Evolutionary conservation across 2,113 vertebrate species (phyloP), one percentile per base, ranked within the genome.

Genomic region (Mystacornis crossleyi): DNA sequence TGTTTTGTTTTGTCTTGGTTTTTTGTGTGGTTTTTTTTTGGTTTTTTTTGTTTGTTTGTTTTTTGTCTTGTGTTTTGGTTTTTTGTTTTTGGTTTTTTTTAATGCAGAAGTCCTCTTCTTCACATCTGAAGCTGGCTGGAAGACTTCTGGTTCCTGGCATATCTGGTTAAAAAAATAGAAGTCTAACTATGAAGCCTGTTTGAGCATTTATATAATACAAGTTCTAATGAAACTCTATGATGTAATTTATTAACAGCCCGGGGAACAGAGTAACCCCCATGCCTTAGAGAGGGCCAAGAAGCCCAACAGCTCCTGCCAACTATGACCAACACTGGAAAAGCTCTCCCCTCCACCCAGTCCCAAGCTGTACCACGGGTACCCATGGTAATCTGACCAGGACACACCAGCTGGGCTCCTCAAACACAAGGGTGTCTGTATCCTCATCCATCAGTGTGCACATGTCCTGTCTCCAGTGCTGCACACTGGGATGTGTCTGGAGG

Each of bases 261-360:
- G 34, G 50, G 12, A 84, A 21, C 7, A 42, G 23, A 83, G 43
- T 15, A 86, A 20, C 1, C 5, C 12, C 4, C 2, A 2, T 31
- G 12, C 19, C 25, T 54, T 4, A 45, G 5, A 58, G 25, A 58
- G 8, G 8, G 2, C 4, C 17, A 58, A 71, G 38, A 79, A 82
- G 29, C 33, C 18, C 5, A 71, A 28, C 7, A 79, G 8, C 18
- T 82, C 26, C 71, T 86, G 38, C 6, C 61, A 67, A 1, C 53
- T 17, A 28, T 40, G 28, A 43, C 12, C n/a, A 48, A 9, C 8
- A 12, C 9, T 25, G 36, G 10, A 61, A 48, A 66, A 54, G 9
- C 13, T 66, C 4, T 4, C 9, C 20, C 26, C 1, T 6, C 10
- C 11, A 38, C 6, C 5, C 5, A 15, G 13, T 45, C 47, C 38